These are phyloP conservation scores for Oncorhynchus clarkii DNA, from an alignment of 2,113 vertebrate genomes.

Conservation along the genomic window DNA sequence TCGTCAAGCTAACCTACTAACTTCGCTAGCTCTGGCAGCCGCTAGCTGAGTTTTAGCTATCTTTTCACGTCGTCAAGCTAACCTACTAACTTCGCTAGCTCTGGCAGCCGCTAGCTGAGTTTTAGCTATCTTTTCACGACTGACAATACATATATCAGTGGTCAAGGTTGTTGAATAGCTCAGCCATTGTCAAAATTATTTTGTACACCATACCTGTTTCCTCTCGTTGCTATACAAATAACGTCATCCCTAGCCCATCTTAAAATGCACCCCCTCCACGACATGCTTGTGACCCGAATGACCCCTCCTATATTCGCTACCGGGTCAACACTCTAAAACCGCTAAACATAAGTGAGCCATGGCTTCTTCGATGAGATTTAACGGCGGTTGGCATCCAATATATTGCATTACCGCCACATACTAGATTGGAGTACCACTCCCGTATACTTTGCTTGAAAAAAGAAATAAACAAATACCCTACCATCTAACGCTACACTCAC, in stretches of 20 bases:
- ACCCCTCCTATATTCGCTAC: slow-evolving; percentile 20
- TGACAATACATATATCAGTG: background rate
- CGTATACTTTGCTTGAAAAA: too few relatives aligned
- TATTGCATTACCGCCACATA: too few relatives aligned
- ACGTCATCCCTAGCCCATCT: slow-evolving; percentile 41
- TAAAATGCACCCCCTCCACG: slow-evolving; percentile 64
- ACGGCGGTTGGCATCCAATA: too few relatives aligned
- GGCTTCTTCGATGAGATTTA: too few relatives aligned
- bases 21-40: too few relatives aligned
- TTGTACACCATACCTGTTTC: slow-evolving; percentile 54
- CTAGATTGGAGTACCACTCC: too few relatives aligned
- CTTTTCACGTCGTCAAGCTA: background rate
- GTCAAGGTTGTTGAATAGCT: background rate
- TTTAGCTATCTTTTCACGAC: background rate
- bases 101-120: too few relatives aligned
- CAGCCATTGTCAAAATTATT: background rate
- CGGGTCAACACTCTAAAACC: slow-evolving; percentile 10
- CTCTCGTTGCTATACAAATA: slow-evolving; percentile 9
- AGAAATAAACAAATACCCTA: too few relatives aligned
- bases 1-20: background rate
- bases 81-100: background rate
- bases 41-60: too few relatives aligned
- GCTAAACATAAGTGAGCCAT: background rate
- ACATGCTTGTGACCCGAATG: slow-evolving; percentile 57
- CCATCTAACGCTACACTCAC: too few relatives aligned